phyloP scores from a whole-genome alignment of 1,140 invertebrate genomes.

The Sitophilus oryzae region DNA sequence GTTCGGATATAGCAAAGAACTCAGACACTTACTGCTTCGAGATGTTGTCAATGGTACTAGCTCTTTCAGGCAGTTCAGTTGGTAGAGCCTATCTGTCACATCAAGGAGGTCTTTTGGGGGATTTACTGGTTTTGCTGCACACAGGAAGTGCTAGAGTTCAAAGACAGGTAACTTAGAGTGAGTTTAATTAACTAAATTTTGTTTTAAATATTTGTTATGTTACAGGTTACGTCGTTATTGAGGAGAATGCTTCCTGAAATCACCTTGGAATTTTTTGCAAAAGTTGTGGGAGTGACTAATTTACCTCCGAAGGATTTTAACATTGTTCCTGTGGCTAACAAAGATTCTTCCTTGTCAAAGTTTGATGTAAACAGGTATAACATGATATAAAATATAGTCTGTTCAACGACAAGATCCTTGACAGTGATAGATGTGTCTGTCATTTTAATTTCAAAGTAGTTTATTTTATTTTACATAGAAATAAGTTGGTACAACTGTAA shows the following conservation, averaged over 20 bases:
- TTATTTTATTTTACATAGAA: too few species aligned
- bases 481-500: too few species aligned
- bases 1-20: constrained; percentile 47
- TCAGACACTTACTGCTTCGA: constrained; percentile 95
- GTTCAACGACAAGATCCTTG: too few species aligned
- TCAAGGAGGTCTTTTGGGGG: constrained; percentile 75
- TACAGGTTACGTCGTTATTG: constrained; percentile 67
- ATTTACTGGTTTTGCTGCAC: constrained; percentile 82
- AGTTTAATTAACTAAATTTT: background rate
- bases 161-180: constrained; percentile 61
- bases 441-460: too few species aligned
- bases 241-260: constrained; percentile 81
- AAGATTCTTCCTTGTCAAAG: constrained; percentile 47
- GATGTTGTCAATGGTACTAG: constrained; percentile 91
- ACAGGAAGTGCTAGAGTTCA: constrained; percentile 92
- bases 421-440: too few species aligned
- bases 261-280: constrained; percentile 58
- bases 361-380: constrained; percentile 58
- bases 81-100: constrained; percentile 86
- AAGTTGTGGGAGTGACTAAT: constrained; percentile 59
- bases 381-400: too few species aligned
- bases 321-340: constrained; percentile 53
- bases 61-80: constrained; percentile 87
- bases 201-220: too few species aligned
- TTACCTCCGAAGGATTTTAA: constrained; percentile 75